Evolutionary conservation across 2,797 vertebrate species (phyloP), one percentile per base, ranked within the genome.

Genomic region (Menidia menidia): DNA sequence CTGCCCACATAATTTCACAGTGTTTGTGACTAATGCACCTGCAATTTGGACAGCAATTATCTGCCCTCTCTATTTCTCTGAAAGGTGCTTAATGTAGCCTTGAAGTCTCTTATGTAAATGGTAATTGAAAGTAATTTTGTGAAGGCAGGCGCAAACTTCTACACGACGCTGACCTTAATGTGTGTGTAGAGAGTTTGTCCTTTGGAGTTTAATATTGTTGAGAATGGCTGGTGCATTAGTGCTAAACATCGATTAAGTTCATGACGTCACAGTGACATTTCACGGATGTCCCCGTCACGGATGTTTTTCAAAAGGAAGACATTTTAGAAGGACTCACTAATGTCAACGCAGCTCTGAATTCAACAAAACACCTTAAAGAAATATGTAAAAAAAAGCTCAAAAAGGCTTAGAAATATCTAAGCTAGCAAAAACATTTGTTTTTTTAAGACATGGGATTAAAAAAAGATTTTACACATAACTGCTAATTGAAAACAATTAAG

Each of bases 1-100:
- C 33, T 69, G n/a, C 5, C 41, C 15, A 48, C 55, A 65, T 64
- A 19, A 64, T 71, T 80, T 81, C 58, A 50, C 71, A 65, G 35
- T 31, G n/a, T 71, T 79, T 68, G 48, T 73, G 78, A 83, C 70
- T 80, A 77, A 83, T 78, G 78, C 51, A 66, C 50, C 58, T 51
- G 57, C 79, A 72, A 63, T 82, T 84, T 60, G 55, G 50, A 47
- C 66, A 50, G 61, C 41, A 5, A 57, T 78, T 75, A 64, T 69
- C 71, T 68, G 44, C 53, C 60, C 51, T 73, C 63, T 57, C 42
- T 76, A 55, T 70, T 35, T 59, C 64, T 68, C 75, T 80, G 66
- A 50, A 78, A 72, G 67, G 64, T 80, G 70, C 35, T 35, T 71
- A 56, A 74, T 70, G 86, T 73, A 71, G 44, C 64, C 58, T 76